Base-by-base conservation (phyloP, 2,888 invertebrate genomes). In the Sclerodermus sp. region DNA sequence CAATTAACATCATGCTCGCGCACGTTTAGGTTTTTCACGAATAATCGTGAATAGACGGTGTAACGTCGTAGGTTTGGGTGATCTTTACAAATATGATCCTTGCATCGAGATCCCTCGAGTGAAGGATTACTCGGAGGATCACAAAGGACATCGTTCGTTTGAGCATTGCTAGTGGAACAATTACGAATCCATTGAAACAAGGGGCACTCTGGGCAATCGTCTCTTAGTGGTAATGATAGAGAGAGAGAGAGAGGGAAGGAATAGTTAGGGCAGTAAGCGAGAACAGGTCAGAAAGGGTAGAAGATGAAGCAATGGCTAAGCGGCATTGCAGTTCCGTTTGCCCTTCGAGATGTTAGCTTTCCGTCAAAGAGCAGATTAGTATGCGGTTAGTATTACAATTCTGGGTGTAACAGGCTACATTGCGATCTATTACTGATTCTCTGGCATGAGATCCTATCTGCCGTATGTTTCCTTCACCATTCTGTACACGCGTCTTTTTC, bases 351-450 rank as follows among this genome's bases (percentile, higher is more conserved):
- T 66, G 70, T 69, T 70, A 60, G 67, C 68, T 67, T 65, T 65
- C 63, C 65, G 65, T 69, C 70, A 73, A 72, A 69, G 66, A 63
- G 42, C 53, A 62, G 61, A 68, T 68, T 69, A 67, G 65, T 64
- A 67, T 69, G 66, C 68, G 64, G 64, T 68, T 67, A 67, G 68
- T 61, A 67, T 63, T 62, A 58, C 56, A 52, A 59, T 52, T 48
- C 52, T 5, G 8, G 36, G 47, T 53, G 58, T 55, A 55, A 59
- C 61, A 40, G 51, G 51, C 51, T 45, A 60, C 53, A 54, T 41
- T 47, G 41, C 49, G 49, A 51, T 57, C 57, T 52, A 61, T 61
- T 62, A 61, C 48, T 51, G 45, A 61, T 58, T 62, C 58, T 39
- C 61, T 61, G 54, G 51, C 49, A 62, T n/a, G n/a, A n/a, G n/a